A percentile compares a stretch with the other conserved stretches of the same genome.
phyloP scores from a whole-genome alignment of 2,888 invertebrate species.

The Quadroppia sp. region DNA sequence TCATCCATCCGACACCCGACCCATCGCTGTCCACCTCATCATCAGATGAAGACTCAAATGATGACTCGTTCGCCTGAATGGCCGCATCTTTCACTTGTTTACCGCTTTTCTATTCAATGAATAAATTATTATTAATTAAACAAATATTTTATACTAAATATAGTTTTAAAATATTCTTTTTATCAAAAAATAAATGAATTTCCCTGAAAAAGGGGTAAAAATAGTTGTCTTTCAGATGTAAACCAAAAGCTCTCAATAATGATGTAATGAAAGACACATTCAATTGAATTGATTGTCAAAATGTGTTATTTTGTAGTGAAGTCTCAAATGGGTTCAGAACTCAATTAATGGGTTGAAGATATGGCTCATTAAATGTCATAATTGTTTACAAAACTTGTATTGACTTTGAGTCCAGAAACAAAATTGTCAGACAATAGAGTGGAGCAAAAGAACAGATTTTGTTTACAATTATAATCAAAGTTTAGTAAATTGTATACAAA shows the following conservation, averaged over 20 bases:
- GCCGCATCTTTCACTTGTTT: slow-evolving; percentile 1
- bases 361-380: slow-evolving; percentile 27
- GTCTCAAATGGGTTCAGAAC: too few relatives aligned
- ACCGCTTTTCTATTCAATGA: not conserved
- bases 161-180: too few relatives aligned
- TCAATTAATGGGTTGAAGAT: slow-evolving; percentile 7
- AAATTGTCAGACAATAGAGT: not conserved
- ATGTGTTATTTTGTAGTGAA: not conserved
- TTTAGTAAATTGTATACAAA: too few relatives aligned
- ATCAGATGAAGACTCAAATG: slow-evolving; percentile 7
- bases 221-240: too few relatives aligned
- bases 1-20: slow-evolving; percentile 37
- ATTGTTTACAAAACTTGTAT: slow-evolving; percentile 22
- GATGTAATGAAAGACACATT: not conserved
- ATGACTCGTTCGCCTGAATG: slow-evolving; percentile 12
- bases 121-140: too few relatives aligned
- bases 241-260: not conserved
- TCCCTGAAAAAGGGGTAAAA: too few relatives aligned
- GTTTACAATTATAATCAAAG: not conserved
- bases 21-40: slow-evolving; percentile 4
- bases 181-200: too few relatives aligned
- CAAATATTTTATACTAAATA: too few relatives aligned
- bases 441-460: slow-evolving; percentile 9
- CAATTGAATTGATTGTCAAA: not conserved
- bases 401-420: not conserved